A percentile compares a stretch with the other conserved stretches of the same genome.
Conservation (phyloP, 1,140 invertebrate genomes). For the Zaprionus camerounensis region DNA sequence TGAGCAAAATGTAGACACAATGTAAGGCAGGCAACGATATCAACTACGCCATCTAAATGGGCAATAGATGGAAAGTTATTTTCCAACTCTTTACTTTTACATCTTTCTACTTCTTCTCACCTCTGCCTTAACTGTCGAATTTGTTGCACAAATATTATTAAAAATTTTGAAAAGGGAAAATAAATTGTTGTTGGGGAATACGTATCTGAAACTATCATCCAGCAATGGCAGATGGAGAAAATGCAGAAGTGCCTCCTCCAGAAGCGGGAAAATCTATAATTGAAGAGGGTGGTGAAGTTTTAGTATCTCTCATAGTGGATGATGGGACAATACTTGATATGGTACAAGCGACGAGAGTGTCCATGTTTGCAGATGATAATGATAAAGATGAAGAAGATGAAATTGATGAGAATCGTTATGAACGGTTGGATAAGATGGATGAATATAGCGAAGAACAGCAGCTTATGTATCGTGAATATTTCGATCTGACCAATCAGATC, state of each 20-base stretch:
- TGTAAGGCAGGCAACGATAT: conserved; percentile 3
- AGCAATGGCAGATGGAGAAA: background rate
- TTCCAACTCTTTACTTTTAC: background rate
- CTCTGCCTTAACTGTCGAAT: background rate
- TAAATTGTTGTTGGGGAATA: background rate
- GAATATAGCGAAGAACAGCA: conserved; percentile 53
- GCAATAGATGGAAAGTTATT: background rate
- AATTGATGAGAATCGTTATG: conserved; percentile 46
- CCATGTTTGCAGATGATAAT: background rate
- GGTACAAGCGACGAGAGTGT: background rate
- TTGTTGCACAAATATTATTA: background rate
- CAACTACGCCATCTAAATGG: background rate
- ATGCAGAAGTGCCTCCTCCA: too few species aligned
- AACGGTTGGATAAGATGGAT: conserved; percentile 34
- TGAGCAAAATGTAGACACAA: conserved; percentile 41
- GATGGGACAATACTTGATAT: too few species aligned
- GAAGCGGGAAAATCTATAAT: background rate
- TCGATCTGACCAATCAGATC: conserved; percentile 52
- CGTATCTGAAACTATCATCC: background rate
- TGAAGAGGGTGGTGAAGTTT: too few species aligned
- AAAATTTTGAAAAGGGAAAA: background rate
- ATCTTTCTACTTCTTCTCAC: background rate
- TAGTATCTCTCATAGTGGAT: too few species aligned
- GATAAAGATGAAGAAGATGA: conserved; percentile 9
- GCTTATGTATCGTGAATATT: conserved; percentile 55